phyloP scores from a whole-genome alignment of 2,888 invertebrate genomes.

The Rhogogaster chlorosoma region DNA sequence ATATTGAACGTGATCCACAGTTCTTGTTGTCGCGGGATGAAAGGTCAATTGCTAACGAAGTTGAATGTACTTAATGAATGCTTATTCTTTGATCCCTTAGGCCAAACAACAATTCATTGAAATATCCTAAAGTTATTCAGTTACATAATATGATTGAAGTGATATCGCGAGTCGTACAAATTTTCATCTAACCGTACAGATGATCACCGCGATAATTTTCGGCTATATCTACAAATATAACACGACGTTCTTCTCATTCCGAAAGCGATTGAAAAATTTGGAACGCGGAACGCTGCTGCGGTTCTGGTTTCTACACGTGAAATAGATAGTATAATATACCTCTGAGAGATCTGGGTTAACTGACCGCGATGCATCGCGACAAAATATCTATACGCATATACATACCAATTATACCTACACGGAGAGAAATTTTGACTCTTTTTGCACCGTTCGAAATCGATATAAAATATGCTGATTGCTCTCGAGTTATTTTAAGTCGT shows the following conservation, averaged over 20 bases:
- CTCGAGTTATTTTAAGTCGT: too few species aligned
- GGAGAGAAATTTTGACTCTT: too few species aligned
- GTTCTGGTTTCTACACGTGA: background rate
- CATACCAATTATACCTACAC: too few species aligned
- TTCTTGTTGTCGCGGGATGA: background rate
- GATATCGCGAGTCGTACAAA: background rate
- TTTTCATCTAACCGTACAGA: background rate
- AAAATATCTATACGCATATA: background rate
- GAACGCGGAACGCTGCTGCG: background rate
- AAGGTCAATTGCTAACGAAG: background rate
- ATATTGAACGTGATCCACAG: background rate
- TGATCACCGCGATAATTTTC: background rate
- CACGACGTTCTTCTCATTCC: background rate
- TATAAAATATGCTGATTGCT: too few species aligned
- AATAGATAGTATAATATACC: background rate
- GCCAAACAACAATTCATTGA: background rate
- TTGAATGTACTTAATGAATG: background rate
- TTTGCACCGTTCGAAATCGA: too few species aligned
- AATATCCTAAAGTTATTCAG: background rate
- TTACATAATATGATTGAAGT: background rate
- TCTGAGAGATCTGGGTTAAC: background rate
- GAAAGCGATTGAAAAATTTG: background rate
- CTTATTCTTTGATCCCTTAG: background rate
- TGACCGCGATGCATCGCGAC: background rate
- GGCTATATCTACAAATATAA: background rate